Conservation (phyloP, 2,888 invertebrate genomes). For the Nemotelus nigrinus region DNA sequence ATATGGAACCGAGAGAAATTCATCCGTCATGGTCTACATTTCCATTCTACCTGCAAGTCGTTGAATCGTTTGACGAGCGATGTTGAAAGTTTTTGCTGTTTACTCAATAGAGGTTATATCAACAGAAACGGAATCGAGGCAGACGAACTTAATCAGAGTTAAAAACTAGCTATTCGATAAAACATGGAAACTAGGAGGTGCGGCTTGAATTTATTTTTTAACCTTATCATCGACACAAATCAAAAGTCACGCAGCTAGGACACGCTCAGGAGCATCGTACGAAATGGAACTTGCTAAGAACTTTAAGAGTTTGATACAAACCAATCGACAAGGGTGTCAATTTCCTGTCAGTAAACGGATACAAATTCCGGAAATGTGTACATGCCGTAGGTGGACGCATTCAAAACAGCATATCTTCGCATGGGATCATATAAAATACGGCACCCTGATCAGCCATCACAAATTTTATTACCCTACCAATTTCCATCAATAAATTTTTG, state of each 20-base stretch:
- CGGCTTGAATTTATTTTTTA: not conserved
- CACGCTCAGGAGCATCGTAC: not conserved
- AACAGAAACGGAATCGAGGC: not conserved
- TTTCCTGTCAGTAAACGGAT: not conserved
- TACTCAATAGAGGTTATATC: not conserved
- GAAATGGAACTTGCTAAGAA: not conserved
- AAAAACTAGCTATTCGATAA: not conserved
- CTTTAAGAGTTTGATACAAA: not conserved
- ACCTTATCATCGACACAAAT: not conserved
- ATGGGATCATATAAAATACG: slow-evolving; percentile 27
- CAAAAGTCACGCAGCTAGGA: slow-evolving; percentile 4
- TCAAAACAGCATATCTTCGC: not conserved
- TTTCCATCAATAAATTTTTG: slow-evolving; percentile 38
- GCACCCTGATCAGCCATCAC: slow-evolving; percentile 14
- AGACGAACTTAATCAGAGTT: not conserved
- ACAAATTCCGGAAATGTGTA: slow-evolving; percentile 1
- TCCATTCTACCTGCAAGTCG: not conserved
- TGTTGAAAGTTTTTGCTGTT: not conserved
- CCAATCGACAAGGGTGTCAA: not conserved
- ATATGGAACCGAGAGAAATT: not conserved
- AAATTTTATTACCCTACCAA: slow-evolving; percentile 35
- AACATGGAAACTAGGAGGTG: not conserved
- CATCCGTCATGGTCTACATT: not conserved
- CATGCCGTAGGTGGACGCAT: not conserved
- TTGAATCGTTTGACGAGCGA: too few species aligned